Evolutionary conservation across 2,113 vertebrate species (phyloP).

Genomic region (Gorilla gorilla): DNA sequence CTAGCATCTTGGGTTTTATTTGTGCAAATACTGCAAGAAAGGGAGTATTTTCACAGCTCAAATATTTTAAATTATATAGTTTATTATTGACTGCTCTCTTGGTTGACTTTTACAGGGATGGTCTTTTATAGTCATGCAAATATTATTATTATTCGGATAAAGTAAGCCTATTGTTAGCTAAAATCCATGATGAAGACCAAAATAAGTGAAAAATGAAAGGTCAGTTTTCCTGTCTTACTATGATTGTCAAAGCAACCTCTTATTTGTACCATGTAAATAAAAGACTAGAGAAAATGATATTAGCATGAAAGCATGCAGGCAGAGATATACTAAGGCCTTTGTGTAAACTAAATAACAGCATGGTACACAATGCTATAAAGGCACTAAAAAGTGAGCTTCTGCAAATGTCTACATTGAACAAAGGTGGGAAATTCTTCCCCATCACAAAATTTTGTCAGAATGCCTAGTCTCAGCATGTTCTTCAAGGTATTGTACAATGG

Average conservation of each 20-base stretch:
- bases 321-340: neutral
- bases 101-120: neutral
- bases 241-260: neutral
- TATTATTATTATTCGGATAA: conserved; percentile 25
- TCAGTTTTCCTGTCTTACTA: conserved; percentile 8
- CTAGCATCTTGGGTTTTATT: neutral
- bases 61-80: neutral
- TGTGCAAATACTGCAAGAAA: neutral
- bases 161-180: neutral
- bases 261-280: neutral
- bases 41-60: neutral
- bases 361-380: neutral
- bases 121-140: neutral
- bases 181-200: neutral
- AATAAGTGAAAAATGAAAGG: conserved; percentile 16
- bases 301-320: neutral
- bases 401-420: neutral
- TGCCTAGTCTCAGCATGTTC: neutral
- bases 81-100: neutral
- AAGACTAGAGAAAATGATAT: neutral
- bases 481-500: neutral
- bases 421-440: neutral
- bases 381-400: neutral
- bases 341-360: neutral
- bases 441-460: neutral